Evolutionary conservation across 2,797 vertebrate species (phyloP).

Genomic region (Botia kubotai): DNA sequence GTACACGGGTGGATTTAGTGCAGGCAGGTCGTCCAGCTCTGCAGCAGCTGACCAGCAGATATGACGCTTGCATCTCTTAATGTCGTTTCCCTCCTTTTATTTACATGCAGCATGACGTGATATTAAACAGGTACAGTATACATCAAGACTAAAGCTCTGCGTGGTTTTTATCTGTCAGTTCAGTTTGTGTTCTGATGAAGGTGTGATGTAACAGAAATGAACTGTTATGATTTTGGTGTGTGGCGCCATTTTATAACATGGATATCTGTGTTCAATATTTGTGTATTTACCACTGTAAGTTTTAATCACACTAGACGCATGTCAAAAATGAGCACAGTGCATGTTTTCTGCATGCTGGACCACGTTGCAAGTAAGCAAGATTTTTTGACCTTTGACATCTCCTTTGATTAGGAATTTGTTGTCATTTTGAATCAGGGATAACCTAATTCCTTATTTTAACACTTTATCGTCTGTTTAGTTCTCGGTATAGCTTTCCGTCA

Average conservation of each 20-base stretch:
- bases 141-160: constrained; percentile 3
- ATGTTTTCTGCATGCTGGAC: neutral
- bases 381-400: too few species aligned
- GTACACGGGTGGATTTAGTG: neutral
- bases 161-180: constrained; percentile 10
- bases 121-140: constrained; percentile 80
- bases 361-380: too few species aligned
- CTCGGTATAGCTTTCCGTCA: neutral
- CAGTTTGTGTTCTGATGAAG: constrained; percentile 4
- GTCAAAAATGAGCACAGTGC: neutral
- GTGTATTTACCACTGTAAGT: neutral
- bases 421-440: too few species aligned
- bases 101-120: constrained; percentile 81
- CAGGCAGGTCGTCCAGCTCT: neutral
- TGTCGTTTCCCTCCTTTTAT: constrained; percentile 70
- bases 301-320: neutral
- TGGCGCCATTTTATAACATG: neutral
- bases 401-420: too few species aligned
- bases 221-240: neutral
- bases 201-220: neutral
- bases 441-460: too few species aligned
- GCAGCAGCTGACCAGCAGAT: neutral
- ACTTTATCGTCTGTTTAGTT: neutral
- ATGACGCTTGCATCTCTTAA: constrained; percentile 25
- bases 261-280: neutral